Percentiles rank a stretch among this genome's conserved stretches.
Conservation (phyloP, 2,888 invertebrate genomes). For the Clostera curtula region DNA sequence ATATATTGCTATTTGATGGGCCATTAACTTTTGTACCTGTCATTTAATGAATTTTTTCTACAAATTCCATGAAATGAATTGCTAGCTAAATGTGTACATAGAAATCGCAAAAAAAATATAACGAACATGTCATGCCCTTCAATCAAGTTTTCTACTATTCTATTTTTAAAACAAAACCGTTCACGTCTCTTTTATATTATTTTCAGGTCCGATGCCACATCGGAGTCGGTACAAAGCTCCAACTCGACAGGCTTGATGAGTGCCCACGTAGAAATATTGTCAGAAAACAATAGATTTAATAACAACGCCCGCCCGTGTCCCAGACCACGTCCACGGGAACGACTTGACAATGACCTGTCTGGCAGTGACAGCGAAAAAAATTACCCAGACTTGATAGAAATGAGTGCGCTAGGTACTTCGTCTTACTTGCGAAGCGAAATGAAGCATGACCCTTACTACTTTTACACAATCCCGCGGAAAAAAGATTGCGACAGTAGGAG, state of each 20-base stretch:
- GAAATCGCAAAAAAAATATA: no score
- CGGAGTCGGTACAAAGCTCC: conserved; percentile 74
- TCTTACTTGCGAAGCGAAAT: conserved; percentile 54
- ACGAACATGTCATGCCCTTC: no score
- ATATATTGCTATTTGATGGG: no score
- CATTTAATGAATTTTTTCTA: no score
- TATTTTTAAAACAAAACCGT: no score
- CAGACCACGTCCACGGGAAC: conserved; percentile 50
- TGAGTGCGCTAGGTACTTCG: conserved; percentile 58
- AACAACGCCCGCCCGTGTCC: conserved; percentile 56
- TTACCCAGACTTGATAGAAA: conserved; percentile 74
- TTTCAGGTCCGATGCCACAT: conserved; percentile 58
- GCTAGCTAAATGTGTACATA: no score
- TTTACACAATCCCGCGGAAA: conserved; percentile 80
- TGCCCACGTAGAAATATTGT: conserved; percentile 50
- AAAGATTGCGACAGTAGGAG: conserved; percentile 82
- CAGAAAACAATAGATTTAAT: conserved; percentile 56
- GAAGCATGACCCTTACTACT: conserved; percentile 65
- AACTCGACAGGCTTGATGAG: conserved; percentile 65
- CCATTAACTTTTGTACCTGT: no score
- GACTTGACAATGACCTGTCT: conserved; percentile 66
- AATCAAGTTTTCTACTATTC: no score
- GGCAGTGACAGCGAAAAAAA: conserved; percentile 71
- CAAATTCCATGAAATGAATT: no score
- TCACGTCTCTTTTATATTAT: no score